Conservation (phyloP, 2,113 vertebrate species). For the Neotragus pygmaeus region DNA sequence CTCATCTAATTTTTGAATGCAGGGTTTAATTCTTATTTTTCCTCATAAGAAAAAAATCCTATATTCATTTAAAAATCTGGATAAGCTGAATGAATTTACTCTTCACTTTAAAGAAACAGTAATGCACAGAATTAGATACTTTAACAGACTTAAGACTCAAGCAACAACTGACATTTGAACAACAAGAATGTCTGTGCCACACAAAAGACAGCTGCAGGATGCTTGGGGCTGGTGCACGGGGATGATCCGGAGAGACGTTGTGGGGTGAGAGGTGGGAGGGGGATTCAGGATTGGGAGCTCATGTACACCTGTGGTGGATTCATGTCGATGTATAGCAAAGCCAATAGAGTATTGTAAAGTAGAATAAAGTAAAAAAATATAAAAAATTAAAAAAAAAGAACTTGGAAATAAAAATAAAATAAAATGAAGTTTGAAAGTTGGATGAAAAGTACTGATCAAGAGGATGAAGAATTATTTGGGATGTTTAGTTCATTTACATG, state of each 20-base stretch:
- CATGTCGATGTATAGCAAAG: too few species aligned
- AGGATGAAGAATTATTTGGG: neutral
- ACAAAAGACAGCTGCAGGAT: too few species aligned
- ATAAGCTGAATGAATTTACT: neutral
- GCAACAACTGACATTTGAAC: neutral
- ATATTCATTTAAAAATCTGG: neutral
- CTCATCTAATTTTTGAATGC: neutral
- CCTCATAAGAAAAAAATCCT: neutral
- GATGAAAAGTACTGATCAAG: neutral
- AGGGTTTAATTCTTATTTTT: neutral
- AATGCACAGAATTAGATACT: neutral
- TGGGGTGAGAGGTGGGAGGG: too few species aligned
- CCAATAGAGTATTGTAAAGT: too few species aligned
- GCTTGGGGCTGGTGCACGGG: too few species aligned
- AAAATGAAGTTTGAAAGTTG: neutral
- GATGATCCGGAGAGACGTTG: too few species aligned
- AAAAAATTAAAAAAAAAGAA: too few species aligned
- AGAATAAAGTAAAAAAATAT: too few species aligned
- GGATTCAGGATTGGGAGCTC: too few species aligned
- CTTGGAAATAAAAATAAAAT: too few species aligned
- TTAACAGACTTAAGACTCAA: neutral
- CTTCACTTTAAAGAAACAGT: neutral
- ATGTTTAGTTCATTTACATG: neutral
- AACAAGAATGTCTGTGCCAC: neutral
- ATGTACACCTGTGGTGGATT: too few species aligned